phyloP scores from a whole-genome alignment of 2,888 invertebrate genomes.

The Cerastis rubricosa region DNA sequence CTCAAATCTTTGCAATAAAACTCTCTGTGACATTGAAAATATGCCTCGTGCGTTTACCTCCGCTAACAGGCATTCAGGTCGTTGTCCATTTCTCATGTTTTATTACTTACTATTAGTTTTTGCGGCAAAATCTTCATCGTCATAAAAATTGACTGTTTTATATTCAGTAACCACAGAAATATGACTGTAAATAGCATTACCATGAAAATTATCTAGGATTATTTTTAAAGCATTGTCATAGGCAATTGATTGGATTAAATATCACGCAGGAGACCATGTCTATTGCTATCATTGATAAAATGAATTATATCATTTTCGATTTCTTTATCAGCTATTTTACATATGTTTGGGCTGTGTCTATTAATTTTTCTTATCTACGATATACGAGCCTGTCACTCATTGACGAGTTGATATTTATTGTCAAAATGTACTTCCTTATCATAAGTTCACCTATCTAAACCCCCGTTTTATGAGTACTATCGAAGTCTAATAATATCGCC shows the following conservation, averaged over 20 bases:
- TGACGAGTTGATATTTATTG: slow-evolving; percentile 38
- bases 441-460: slow-evolving; percentile 16
- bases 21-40: neutral
- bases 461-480: slow-evolving; percentile 1
- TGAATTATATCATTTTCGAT: slow-evolving; percentile 11
- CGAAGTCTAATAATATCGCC: slow-evolving; percentile 17
- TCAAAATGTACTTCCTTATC: slow-evolving; percentile 13
- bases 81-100: neutral
- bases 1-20: neutral
- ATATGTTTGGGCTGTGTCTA: neutral
- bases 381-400: slow-evolving; percentile 38
- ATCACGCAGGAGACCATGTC: neutral
- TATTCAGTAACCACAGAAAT: neutral
- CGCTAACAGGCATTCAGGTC: neutral
- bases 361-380: slow-evolving; percentile 39
- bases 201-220: slow-evolving; percentile 7
- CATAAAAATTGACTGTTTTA: neutral
- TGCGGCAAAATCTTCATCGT: neutral
- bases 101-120: slow-evolving; percentile 6
- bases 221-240: neutral
- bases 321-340: slow-evolving; percentile 2
- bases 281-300: slow-evolving; percentile 3
- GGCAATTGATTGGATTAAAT: neutral
- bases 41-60: slow-evolving; percentile 2
- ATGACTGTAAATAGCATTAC: neutral